These are phyloP conservation scores for Psylliodes chrysocephalus DNA, from an alignment of 2,888 invertebrate species.

Conservation along the genomic window DNA sequence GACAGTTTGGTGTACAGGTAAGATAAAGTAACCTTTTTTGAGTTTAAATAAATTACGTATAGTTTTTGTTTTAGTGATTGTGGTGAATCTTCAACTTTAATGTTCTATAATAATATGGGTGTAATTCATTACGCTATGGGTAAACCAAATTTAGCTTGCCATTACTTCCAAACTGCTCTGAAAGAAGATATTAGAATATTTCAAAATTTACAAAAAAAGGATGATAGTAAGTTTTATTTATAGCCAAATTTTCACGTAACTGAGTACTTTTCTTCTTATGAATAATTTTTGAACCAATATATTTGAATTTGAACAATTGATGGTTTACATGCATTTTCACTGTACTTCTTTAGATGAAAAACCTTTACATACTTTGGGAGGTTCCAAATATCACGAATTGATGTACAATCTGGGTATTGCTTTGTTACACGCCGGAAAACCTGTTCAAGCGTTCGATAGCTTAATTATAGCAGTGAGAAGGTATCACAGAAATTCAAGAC, in stretches of 20 bases:
- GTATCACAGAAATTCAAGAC: slow-evolving; percentile 86
- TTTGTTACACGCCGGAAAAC: slow-evolving; percentile 82
- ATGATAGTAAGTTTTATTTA: slow-evolving; percentile 46
- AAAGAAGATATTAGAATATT: slow-evolving; percentile 72
- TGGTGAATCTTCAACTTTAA: slow-evolving; percentile 71
- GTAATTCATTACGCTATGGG: slow-evolving; percentile 83
- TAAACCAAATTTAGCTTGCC: slow-evolving; percentile 82
- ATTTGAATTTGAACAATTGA: not conserved
- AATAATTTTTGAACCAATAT: not conserved
- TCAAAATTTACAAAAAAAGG: slow-evolving; percentile 60
- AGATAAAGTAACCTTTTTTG: slow-evolving; percentile 34
- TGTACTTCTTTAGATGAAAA: slow-evolving; percentile 56
- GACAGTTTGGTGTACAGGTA: slow-evolving; percentile 65
- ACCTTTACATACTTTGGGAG: slow-evolving; percentile 72
- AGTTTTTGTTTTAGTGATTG: slow-evolving; percentile 62
- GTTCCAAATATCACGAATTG: slow-evolving; percentile 72
- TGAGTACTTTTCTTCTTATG: not conserved
- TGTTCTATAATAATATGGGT: slow-evolving; percentile 85
- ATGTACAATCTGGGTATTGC: slow-evolving; percentile 88
- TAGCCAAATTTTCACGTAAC: too few species aligned
- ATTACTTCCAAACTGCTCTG: slow-evolving; percentile 82
- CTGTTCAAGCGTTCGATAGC: slow-evolving; percentile 90
- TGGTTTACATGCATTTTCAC: too few species aligned
- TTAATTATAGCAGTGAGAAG: slow-evolving; percentile 86
- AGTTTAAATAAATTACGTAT: slow-evolving; percentile 16